A percentile compares a stretch with the other conserved stretches of the same genome.
Conservation (phyloP, 1,140 invertebrate species). For the Gonioctena quinquepunctata region DNA sequence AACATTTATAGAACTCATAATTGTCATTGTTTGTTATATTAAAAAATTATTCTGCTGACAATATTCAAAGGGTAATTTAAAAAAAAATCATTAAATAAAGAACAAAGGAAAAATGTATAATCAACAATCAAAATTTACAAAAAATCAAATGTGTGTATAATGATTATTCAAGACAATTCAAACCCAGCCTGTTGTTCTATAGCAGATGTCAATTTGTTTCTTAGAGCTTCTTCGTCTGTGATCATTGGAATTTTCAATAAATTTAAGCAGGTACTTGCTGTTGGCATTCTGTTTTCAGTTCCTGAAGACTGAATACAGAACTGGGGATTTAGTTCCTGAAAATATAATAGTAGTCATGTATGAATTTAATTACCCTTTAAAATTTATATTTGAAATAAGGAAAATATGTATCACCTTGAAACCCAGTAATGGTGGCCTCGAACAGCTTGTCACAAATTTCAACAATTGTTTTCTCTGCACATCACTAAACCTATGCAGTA, state of each 20-base stretch:
- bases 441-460: conserved; percentile 97
- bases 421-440: conserved; percentile 92
- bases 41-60: too few species aligned
- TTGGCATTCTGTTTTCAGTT: conserved; percentile 84
- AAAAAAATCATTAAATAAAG: too few species aligned
- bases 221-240: conserved; percentile 74
- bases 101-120: too few species aligned
- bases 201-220: conserved; percentile 87
- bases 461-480: conserved; percentile 83
- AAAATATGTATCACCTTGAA: conserved; percentile 75
- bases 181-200: conserved; percentile 95
- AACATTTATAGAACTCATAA: too few species aligned
- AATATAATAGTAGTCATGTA: too few species aligned
- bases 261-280: conserved; percentile 97
- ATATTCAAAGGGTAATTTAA: too few species aligned
- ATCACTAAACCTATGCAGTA: conserved; percentile 82
- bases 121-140: neutral
- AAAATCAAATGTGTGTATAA: too few species aligned
- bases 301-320: conserved; percentile 94
- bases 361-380: too few species aligned
- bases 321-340: conserved; percentile 87
- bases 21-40: too few species aligned
- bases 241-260: conserved; percentile 94
- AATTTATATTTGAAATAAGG: neutral
- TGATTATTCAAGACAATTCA: conserved; percentile 81